Conservation (phyloP, 2,113 vertebrate genomes). For the Pollimyrus isidori region DNA sequence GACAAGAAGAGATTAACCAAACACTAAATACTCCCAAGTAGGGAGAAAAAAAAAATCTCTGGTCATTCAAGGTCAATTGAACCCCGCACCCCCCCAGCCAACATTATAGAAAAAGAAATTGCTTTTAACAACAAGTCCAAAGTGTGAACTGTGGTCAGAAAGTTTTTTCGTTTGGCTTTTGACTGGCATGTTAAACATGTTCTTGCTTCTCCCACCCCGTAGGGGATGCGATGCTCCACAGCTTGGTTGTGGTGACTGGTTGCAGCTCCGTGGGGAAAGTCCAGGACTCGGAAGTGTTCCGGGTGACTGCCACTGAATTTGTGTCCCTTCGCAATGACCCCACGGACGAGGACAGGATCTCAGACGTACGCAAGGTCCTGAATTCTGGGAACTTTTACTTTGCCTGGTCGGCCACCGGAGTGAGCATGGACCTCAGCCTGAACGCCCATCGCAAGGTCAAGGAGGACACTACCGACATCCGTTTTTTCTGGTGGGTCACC, state of each 20-base stretch:
- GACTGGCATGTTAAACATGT: not conserved
- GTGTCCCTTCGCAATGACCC: constrained; percentile 78
- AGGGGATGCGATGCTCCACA: constrained; percentile 89
- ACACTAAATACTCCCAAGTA: not conserved
- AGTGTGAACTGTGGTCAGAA: not conserved
- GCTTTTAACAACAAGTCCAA: not conserved
- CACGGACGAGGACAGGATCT: constrained; percentile 81
- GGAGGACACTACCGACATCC: constrained; percentile 86
- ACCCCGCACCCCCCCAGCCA: not conserved
- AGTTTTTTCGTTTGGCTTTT: not conserved
- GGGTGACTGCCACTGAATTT: constrained; percentile 92
- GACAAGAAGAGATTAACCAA: not conserved
- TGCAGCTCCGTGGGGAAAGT: constrained; percentile 97
- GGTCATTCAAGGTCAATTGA: not conserved
- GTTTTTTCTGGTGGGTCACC: constrained; percentile 88
- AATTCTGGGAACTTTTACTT: constrained; percentile 97
- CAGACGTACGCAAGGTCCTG: constrained; percentile 87
- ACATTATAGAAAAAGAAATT: not conserved
- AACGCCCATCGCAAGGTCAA: constrained; percentile 84
- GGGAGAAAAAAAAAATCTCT: not conserved
- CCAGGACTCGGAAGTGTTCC: constrained; percentile 94
- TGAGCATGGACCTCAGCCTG: constrained; percentile 88
- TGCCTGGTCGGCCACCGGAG: constrained; percentile 82
- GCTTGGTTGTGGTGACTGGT: constrained; percentile 88
- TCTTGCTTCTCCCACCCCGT: constrained; percentile 19